Evolutionary conservation across 92 coral and sea anemone species (phyloP), one percentile per base, ranked within the genome.

Genomic region (Bergia puertoricense): DNA sequence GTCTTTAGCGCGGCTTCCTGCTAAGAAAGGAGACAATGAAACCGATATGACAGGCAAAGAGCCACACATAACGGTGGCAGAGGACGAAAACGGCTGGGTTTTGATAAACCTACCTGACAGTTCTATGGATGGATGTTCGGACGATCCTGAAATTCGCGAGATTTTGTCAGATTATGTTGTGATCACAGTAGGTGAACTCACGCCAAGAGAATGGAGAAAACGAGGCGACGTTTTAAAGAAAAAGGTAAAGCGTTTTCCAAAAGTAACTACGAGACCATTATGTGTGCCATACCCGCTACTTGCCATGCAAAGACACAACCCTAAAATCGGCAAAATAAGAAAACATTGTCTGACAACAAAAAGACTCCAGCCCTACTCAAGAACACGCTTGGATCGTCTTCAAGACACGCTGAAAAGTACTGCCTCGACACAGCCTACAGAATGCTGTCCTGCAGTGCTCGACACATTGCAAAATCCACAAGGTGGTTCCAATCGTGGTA

Each of bases 141-240:
- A 69, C 18, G 79, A 84, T 73, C 36, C 75, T 2, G 79, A 72
- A 43, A 71, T 84, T 5, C 67, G 74, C 10, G 42, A 69, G 68
- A 48, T 84, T 30, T 43, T 84, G n/a, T 84, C 68, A 5, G 87
- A 84, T 50, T 84, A 84, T 84, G 87, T 84, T 43, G 77, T 84
- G 66, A 51, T 84, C 44, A 84, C 78, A 46, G 59, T 36, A 18
- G 41, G 23, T n/a, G 36, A 71, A 14, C 11, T 45, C 40, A 36
- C n/a, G n/a, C 18, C 67, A 45, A 51, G 1, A 37, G 77, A 36
- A 1, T 36, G 66, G 14, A 18, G 36, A 8, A 45, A 72, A 80
- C 42, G 3, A 41, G 77, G 14, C 36, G 38, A 40, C 16, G 46
- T 2, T 30, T 14, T n/a, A 46, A 69, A 84, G 79, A 36, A 54